Evolutionary conservation across 2,113 vertebrate genomes (phyloP).

Genomic region (Anolis sagrei): DNA sequence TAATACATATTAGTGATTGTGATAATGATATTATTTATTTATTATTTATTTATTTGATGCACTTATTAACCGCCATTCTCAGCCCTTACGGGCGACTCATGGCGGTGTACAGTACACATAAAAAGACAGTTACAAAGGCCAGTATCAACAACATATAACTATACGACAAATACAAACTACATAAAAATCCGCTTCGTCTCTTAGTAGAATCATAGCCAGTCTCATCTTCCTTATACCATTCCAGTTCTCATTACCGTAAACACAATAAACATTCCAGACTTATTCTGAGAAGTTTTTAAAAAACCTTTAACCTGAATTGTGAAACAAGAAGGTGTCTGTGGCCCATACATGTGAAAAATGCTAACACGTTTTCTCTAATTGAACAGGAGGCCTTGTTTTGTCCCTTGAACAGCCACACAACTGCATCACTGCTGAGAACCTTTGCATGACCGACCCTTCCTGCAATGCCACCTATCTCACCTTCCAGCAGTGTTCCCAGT

Average conservation of each 20-base stretch:
- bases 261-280: not conserved
- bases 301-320: slow-evolving; percentile 10
- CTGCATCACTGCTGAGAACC: slow-evolving; percentile 83
- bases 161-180: too few species aligned
- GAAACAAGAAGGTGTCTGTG: not conserved
- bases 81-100: too few species aligned
- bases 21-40: not conserved
- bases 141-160: too few species aligned
- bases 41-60: too few species aligned
- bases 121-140: too few species aligned
- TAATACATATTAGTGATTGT: not conserved
- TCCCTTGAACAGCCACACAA: slow-evolving; percentile 53
- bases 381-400: slow-evolving; percentile 66
- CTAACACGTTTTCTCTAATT: slow-evolving; percentile 38
- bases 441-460: slow-evolving; percentile 79
- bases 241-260: too few species aligned
- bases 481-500: slow-evolving; percentile 82
- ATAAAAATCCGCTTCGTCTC: too few species aligned
- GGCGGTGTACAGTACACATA: too few species aligned
- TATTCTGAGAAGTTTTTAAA: not conserved
- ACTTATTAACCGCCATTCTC: too few species aligned
- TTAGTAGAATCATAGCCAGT: too few species aligned
- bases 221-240: too few species aligned
- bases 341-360: not conserved
- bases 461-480: slow-evolving; percentile 82